Percentiles rank a stretch among this genome's conserved stretches.
Conservation (phyloP, 1,140 invertebrate genomes). For the Plodia interpunctella region DNA sequence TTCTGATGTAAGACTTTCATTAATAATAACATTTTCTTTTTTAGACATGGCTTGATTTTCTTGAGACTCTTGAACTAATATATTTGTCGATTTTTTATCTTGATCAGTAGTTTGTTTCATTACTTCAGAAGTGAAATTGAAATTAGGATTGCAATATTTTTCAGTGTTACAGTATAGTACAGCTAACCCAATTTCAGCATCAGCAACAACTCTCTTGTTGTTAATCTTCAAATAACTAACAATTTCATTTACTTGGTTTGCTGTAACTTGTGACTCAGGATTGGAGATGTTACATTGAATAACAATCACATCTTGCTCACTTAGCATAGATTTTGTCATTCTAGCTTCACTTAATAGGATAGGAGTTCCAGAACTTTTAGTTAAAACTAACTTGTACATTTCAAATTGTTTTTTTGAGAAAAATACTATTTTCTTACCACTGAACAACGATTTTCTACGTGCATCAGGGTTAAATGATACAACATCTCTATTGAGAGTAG, state of each 20-base stretch:
- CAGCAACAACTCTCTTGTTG: conserved; percentile 78
- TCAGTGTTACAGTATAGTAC: conserved; percentile 80
- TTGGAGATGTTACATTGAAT: conserved; percentile 70
- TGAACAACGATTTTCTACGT: conserved; percentile 77
- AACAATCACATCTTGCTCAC: conserved; percentile 66
- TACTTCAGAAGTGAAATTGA: conserved; percentile 63
- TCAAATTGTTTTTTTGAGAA: conserved; percentile 78
- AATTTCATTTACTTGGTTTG: conserved; percentile 64
- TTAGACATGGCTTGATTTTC: conserved; percentile 31
- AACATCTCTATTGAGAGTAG: conserved; percentile 73
- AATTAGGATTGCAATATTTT: conserved; percentile 82
- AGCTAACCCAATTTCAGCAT: conserved; percentile 82
- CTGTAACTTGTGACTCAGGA: conserved; percentile 63
- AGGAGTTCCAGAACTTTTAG: conserved; percentile 59
- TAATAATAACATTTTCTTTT: conserved; percentile 49
- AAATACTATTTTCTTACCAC: conserved; percentile 80
- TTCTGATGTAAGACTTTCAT: conserved; percentile 51
- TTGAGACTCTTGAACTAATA: conserved; percentile 58
- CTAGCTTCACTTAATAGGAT: conserved; percentile 64
- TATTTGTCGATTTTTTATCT: conserved; percentile 28
- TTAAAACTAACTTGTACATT: conserved; percentile 72
- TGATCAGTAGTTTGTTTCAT: conserved; percentile 42
- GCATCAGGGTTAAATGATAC: conserved; percentile 77
- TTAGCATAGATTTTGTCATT: conserved; percentile 69
- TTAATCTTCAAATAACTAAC: conserved; percentile 69